Percentiles rank a stretch among this genome's conserved stretches.
phyloP scores from a whole-genome alignment of 2,888 invertebrate species.

The Tortrix viridana region DNA sequence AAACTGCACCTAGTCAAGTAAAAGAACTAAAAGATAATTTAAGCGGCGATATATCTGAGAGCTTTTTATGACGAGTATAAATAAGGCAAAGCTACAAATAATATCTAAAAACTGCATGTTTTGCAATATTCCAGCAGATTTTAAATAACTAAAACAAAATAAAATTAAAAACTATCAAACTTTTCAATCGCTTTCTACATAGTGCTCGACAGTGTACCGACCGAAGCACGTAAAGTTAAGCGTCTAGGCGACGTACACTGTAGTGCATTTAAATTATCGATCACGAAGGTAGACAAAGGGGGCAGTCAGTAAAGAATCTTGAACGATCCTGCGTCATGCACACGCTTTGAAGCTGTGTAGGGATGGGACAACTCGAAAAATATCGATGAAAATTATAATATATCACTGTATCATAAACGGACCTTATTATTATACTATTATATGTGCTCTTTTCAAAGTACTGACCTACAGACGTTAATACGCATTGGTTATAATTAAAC shows the following conservation, averaged over 20 bases:
- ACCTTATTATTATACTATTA: too few relatives aligned
- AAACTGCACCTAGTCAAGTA: too few relatives aligned
- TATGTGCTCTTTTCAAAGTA: too few relatives aligned
- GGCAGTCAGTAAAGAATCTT: constrained; percentile 52
- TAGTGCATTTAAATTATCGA: constrained; percentile 57
- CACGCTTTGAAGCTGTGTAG: constrained; percentile 50
- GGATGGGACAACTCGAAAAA: constrained; percentile 37
- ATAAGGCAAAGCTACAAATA: too few relatives aligned
- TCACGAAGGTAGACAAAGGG: constrained; percentile 55
- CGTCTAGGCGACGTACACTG: constrained; percentile 37
- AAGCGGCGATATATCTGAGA: too few relatives aligned
- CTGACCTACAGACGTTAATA: too few relatives aligned
- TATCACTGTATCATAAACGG: too few relatives aligned
- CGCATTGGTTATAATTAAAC: too few relatives aligned
- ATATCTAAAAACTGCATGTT: too few relatives aligned
- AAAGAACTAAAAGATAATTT: too few relatives aligned
- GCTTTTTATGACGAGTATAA: too few relatives aligned
- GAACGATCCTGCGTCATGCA: constrained; percentile 53
- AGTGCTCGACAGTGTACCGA: constrained; percentile 31
- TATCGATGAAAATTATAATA: constrained; percentile 38
- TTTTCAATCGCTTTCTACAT: constrained; percentile 9
- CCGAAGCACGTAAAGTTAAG: constrained; percentile 4
- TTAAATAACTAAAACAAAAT: not conserved
- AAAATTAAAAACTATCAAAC: constrained; percentile 1
- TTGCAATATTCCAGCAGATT: not conserved